Evolutionary conservation across 1,140 invertebrate species (phyloP), one percentile per base, ranked within the genome.

Genomic region (Asobara japonica): DNA sequence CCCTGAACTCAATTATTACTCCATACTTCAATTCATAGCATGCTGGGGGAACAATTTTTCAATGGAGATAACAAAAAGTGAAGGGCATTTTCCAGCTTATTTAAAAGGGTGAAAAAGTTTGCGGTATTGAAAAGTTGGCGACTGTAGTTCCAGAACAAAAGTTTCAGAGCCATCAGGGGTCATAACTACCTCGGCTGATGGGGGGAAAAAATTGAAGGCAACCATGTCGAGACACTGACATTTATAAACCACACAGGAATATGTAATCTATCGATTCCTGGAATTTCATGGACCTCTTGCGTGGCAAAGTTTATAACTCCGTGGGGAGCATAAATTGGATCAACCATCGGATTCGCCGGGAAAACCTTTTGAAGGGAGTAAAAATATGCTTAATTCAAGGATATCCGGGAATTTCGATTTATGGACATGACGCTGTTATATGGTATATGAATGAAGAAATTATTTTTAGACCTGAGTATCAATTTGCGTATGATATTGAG

Each of bases 291-390:
- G 2, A 1, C 25, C 51, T 56, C 51, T 18, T 22, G 51, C 20
- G 51, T 27, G 22, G 20, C 25, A 56, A 56, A 56, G 51, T 56
- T 56, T 56, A 27, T 10, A 56, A 56, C 51, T 56, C 51, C 51
- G 51, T 27, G 22, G 51, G 51, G 51, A 10, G 11, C 51, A 27
- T 56, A 56, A 56, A 56, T 56, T 56, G 51, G 51, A 56, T 56
- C 25, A 56, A 56, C 51, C 2, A 56, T 56, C 22, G 10, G 51
- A 56, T 56, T 25, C 51, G 31, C 5, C 31, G 31, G 11, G 31
- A 36, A n/a, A n/a, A n/a, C n/a, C n/a, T n/a, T n/a, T n/a, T n/a
- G n/a, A n/a, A n/a, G n/a, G n/a, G n/a, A n/a, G n/a, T n/a, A n/a
- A n/a, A n/a, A n/a, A n/a, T n/a, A n/a, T n/a, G n/a, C n/a, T n/a